Conservation (phyloP, 2,888 invertebrate genomes). For the Cheilosia urbana region DNA sequence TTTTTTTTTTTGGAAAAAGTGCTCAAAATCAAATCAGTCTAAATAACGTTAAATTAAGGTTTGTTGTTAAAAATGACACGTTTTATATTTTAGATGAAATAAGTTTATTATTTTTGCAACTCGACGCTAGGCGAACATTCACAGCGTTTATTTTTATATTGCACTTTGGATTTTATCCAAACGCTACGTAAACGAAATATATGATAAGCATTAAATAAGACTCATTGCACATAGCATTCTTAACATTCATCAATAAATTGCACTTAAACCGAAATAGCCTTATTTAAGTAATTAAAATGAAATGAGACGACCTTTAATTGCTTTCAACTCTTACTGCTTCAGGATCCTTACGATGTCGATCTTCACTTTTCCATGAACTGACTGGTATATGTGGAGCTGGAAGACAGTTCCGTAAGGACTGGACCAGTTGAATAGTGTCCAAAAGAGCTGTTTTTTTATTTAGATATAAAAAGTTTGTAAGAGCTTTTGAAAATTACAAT, state of each 20-base stretch:
- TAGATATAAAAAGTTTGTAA: not conserved
- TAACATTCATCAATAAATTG: conserved; percentile 37
- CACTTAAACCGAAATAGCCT: conserved; percentile 20
- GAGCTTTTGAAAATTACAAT: not conserved
- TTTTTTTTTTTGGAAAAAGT: conserved; percentile 24
- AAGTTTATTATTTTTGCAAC: conserved; percentile 12
- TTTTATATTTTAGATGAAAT: conserved; percentile 38
- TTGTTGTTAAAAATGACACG: conserved; percentile 67
- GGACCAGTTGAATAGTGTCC: conserved; percentile 94
- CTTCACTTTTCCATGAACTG: conserved; percentile 95
- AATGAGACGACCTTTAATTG: conserved; percentile 39
- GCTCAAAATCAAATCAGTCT: conserved; percentile 56
- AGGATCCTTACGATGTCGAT: conserved; percentile 86
- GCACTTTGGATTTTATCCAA: conserved; percentile 69
- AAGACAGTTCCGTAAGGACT: conserved; percentile 92
- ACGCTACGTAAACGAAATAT: conserved; percentile 29
- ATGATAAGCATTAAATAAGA: conserved; percentile 11
- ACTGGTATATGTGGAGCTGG: conserved; percentile 95
- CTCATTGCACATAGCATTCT: conserved; percentile 45
- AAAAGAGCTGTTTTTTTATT: conserved; percentile 87
- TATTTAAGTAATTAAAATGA: conserved; percentile 6
- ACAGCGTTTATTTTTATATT: conserved; percentile 64
- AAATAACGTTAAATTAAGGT: conserved; percentile 51
- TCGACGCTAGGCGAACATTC: conserved; percentile 60
- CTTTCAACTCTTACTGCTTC: conserved; percentile 64